Percentiles rank a stretch among this genome's conserved stretches.
Evolutionary conservation across 2,113 vertebrate species (phyloP).

Genomic region (Eleginops maclovinus): DNA sequence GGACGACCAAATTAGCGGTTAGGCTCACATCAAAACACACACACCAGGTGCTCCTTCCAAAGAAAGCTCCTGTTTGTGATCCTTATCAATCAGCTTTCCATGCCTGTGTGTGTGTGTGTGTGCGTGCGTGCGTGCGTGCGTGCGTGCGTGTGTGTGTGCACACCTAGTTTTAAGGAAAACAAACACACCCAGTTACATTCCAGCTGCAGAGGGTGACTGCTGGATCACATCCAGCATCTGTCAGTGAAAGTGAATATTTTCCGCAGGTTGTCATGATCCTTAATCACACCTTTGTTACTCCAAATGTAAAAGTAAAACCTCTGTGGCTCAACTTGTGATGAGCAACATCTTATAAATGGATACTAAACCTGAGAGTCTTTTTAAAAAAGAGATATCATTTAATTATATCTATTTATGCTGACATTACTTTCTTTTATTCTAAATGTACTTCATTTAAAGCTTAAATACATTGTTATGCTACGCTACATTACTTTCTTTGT

Average conservation of each 20-base stretch:
- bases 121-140: slow-evolving; percentile 5
- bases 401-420: too few relatives aligned
- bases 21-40: slow-evolving; percentile 6
- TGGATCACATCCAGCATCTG: neutral
- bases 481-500: too few relatives aligned
- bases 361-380: too few relatives aligned
- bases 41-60: slow-evolving; percentile 17
- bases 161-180: slow-evolving; percentile 48
- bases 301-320: too few relatives aligned
- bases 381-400: too few relatives aligned
- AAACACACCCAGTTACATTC: slow-evolving; percentile 75
- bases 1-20: neutral
- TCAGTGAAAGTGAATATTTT: neutral
- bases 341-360: too few relatives aligned
- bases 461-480: too few relatives aligned
- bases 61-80: slow-evolving; percentile 57
- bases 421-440: too few relatives aligned
- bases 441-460: too few relatives aligned
- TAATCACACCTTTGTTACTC: neutral
- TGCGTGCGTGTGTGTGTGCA: neutral
- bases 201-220: slow-evolving; percentile 31
- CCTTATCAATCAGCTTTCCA: slow-evolving; percentile 53
- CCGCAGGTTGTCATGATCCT: neutral
- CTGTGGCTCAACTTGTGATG: too few relatives aligned
- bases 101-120: neutral